A percentile compares a stretch with the other conserved stretches of the same genome.
phyloP scores from a whole-genome alignment of 2,888 invertebrate species.

The Acrocera orbiculus region DNA sequence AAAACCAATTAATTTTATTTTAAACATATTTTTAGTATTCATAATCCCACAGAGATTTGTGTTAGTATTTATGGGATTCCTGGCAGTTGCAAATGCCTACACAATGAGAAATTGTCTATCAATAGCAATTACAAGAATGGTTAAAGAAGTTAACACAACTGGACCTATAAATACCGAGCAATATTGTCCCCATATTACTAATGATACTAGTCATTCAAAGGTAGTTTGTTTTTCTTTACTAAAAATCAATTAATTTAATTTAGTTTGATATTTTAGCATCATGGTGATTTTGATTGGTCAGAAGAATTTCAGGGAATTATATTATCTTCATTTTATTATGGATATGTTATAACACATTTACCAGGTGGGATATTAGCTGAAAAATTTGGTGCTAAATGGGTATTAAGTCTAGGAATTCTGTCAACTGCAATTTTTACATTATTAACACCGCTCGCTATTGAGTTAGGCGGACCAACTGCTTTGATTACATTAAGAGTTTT shows the following conservation, averaged over 20 bases:
- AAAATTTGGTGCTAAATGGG: conserved; percentile 69
- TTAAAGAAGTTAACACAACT: conserved; percentile 23
- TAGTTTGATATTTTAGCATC: too few relatives aligned
- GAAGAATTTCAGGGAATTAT: conserved; percentile 57
- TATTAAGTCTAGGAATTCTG: conserved; percentile 63
- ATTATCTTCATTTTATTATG: conserved; percentile 69
- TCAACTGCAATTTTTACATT: conserved; percentile 68
- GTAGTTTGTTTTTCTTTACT: background rate
- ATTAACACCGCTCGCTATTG: conserved; percentile 57
- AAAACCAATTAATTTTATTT: too few relatives aligned
- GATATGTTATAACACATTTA: conserved; percentile 65
- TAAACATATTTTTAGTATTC: conserved; percentile 38
- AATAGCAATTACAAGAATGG: conserved; percentile 54
- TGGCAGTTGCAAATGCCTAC: conserved; percentile 57
- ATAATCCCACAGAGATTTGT: conserved; percentile 50
- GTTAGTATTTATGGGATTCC: conserved; percentile 50
- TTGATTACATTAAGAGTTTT: conserved; percentile 56
- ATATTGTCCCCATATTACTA: too few relatives aligned
- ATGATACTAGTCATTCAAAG: background rate
- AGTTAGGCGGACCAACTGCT: conserved; percentile 42
- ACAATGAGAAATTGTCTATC: conserved; percentile 57
- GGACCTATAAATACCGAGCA: too few relatives aligned
- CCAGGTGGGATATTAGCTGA: conserved; percentile 70
- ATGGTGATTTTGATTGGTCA: conserved; percentile 44
- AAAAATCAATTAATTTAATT: background rate